Conservation (phyloP, 2,888 invertebrate species). For the Prosapia bicincta region DNA sequence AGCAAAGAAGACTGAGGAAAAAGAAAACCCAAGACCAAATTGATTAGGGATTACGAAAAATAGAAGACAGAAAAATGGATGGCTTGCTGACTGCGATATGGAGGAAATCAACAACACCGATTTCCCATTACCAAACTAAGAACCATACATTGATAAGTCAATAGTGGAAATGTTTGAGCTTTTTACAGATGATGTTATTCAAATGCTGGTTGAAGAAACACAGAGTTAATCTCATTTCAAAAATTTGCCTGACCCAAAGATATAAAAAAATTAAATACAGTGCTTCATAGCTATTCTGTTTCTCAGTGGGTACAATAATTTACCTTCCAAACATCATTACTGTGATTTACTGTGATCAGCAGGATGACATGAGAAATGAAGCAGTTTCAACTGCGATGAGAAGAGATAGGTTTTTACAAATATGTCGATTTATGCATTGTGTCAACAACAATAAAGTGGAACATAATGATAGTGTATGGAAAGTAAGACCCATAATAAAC, state of each 20-base stretch:
- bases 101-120: too few species aligned
- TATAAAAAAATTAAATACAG: conserved; percentile 24
- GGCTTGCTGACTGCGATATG: too few species aligned
- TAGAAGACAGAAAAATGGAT: too few species aligned
- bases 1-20: too few species aligned
- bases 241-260: conserved; percentile 10
- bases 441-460: conserved; percentile 30
- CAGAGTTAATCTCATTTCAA: conserved; percentile 10
- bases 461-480: conserved; percentile 32
- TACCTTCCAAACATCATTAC: too few species aligned
- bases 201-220: conserved; percentile 3
- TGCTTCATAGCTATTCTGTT: conserved; percentile 34
- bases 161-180: conserved; percentile 6
- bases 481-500: conserved; percentile 29
- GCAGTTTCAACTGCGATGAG: conserved; percentile 34
- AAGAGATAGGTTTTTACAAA: conserved; percentile 33
- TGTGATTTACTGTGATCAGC: conserved; percentile 31
- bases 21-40: too few species aligned
- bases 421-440: conserved; percentile 32
- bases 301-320: too few species aligned
- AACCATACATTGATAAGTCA: conserved; percentile 18
- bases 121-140: conserved; percentile 24
- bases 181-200: conserved; percentile 21
- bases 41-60: too few species aligned
- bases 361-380: conserved; percentile 27